Base-by-base conservation (phyloP, 2,797 vertebrate genomes). In the Sandelia bainsii region DNA sequence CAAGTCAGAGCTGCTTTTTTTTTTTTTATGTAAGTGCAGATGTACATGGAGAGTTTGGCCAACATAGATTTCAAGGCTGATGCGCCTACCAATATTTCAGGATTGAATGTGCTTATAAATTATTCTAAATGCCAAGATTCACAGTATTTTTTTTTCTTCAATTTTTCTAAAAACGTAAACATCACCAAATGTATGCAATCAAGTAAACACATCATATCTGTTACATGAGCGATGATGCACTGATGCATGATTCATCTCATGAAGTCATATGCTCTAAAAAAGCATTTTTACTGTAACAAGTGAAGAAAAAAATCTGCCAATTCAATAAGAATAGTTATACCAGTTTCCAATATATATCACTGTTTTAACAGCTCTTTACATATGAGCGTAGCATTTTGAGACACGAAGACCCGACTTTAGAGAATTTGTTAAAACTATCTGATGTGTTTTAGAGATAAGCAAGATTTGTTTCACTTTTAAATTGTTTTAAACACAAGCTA, bases 121-220 rank as follows among this genome's bases (percentile, higher is more conserved):
- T 79, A 85, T 89, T 87, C 77, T 49, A 40, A 77, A 75, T 69
- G 59, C 66, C 72, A 69, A 82, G 64, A 74, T 68, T 76, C 53
- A 49, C 78, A 61, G 46, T 69, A 40, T 45, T 46, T 40, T 12
- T 9, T 70, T 46, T 61, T 68, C 67, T 9, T 12, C 58, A 72
- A 75, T 46, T 69, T 75, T 78, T 45, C 42, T 3, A 29, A 67
- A 60, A 20, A 60, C 48, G 8, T 17, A 59, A 71, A 72, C 51
- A 60, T 9, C 32, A 34, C 32, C 10, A 52, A 39, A 56, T 11
- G 54, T 13, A 1, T 48, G 20, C 42, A 62, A 17, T 40, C 39
- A 12, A 40, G 37, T 8, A 62, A 20, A 62, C 42, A 19, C 70
- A 54, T 53, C 57, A 51, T 46, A 14, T 72, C 45, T 53, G 34